Evolutionary conservation across 2,113 vertebrate genomes (phyloP), one percentile per base, ranked within the genome.

Genomic region (Scatophagus argus): DNA sequence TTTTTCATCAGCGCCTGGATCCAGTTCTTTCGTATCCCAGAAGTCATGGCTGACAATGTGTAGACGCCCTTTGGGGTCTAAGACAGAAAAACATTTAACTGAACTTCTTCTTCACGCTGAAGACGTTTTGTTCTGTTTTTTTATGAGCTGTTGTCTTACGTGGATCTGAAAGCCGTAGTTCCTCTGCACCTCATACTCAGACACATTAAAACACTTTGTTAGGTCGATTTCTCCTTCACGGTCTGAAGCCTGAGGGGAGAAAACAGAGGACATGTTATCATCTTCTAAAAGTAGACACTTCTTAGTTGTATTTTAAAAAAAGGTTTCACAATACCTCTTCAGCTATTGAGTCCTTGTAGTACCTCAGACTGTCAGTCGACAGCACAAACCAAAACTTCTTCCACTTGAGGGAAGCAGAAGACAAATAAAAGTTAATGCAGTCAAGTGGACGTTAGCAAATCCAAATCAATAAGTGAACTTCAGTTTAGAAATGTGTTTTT

Each of bases 371-470:
- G 85, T 94, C 87, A 8, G 88, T 71, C 0, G 91, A 92, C 31
- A 94, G 79, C 11, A 94, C 93, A 56, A 94, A 94, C 94, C 94
- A 94, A 36, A 77, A 93, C 60, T 94, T 94, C 89, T 80, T 93
- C 93, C 93, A 94, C 94, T 94, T 86, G 83, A 86, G 65, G 77
- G 74, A 70, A 79, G 52, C 65, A 81, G 21, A 85, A n/a, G 2
- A 64, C 49, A 67, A 34, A 46, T 23, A 0, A 19, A 39, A 58
- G 1, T 8, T 14, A 8, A 8, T 7, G 6, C 6, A 1, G 8
- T 2, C 3, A 13, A 51, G 14, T 60, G 3, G 47, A 14, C 8
- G 39, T 39, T 27, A 62, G 52, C 8, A 34, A 21, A 52, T 7
- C 5, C 2, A 31, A 2, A 70, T n/a, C 17, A 29, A 34, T 6